Evolutionary conservation across 1,140 invertebrate genomes (phyloP).

Genomic region (Plectrocnemia conspersa): DNA sequence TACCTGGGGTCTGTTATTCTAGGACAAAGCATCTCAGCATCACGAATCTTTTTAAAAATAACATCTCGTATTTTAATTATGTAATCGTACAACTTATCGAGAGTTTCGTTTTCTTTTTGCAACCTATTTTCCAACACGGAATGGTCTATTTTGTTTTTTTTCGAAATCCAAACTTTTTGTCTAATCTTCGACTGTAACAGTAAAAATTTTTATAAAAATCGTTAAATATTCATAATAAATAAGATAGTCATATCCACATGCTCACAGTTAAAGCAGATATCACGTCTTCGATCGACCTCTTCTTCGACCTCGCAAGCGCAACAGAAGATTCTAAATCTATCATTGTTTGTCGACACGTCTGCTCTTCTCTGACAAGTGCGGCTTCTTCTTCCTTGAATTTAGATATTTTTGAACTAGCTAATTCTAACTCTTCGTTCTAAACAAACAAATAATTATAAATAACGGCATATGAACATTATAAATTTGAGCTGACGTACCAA

Average conservation of each 20-base stretch:
- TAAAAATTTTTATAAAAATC: slow-evolving; percentile 12
- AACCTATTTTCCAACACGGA: slow-evolving; percentile 34
- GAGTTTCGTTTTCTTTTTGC: slow-evolving; percentile 38
- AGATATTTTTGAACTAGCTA: slow-evolving; percentile 43
- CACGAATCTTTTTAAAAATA: slow-evolving; percentile 37
- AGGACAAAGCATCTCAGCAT: slow-evolving; percentile 42
- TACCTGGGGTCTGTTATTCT: slow-evolving; percentile 48
- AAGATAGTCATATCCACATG: neutral
- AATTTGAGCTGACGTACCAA: slow-evolving; percentile 40
- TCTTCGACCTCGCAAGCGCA: slow-evolving; percentile 6
- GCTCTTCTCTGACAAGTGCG: slow-evolving; percentile 18
- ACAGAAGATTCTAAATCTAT: slow-evolving; percentile 17
- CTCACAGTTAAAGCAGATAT: slow-evolving; percentile 23
- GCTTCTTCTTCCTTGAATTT: slow-evolving; percentile 36
- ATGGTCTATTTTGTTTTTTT: slow-evolving; percentile 38
- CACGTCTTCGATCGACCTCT: slow-evolving; percentile 9
- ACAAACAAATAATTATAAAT: slow-evolving; percentile 7
- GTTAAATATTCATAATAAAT: neutral
- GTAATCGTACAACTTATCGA: slow-evolving; percentile 39
- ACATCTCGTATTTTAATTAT: slow-evolving; percentile 41
- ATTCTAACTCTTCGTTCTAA: slow-evolving; percentile 47
- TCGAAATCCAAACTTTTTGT: slow-evolving; percentile 40
- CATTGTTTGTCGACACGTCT: slow-evolving; percentile 2
- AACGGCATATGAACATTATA: neutral
- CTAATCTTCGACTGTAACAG: slow-evolving; percentile 40